phyloP scores from a whole-genome alignment of 2,888 invertebrate species.

The Cryptocephalus moraei region DNA sequence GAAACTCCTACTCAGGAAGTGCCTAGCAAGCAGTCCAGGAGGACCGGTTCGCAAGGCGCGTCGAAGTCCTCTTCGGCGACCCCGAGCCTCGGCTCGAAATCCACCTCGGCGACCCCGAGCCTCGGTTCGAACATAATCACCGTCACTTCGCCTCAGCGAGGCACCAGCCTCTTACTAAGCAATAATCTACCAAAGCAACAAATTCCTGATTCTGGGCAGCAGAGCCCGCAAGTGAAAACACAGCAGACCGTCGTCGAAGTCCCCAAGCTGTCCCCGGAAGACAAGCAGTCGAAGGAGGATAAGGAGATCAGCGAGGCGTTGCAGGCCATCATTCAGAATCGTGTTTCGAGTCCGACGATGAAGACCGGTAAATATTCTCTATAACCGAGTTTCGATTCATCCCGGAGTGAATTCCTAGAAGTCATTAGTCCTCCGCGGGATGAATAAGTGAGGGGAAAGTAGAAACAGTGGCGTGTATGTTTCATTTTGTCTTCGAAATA shows the following conservation, averaged over 20 bases:
- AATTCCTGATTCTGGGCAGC: neutral
- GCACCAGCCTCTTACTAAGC: constrained; percentile 19
- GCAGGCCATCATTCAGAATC: constrained; percentile 31
- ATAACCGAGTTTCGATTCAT: too few species aligned
- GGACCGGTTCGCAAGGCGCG: constrained; percentile 1
- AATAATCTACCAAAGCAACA: constrained; percentile 15
- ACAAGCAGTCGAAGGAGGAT: constrained; percentile 18
- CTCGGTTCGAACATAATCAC: constrained; percentile 12
- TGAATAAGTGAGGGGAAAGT: too few species aligned
- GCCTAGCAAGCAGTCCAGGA: constrained; percentile 3
- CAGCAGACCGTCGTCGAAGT: neutral
- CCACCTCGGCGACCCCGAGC: constrained; percentile 2
- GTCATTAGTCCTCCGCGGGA: too few species aligned
- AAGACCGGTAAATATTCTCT: constrained; percentile 15
- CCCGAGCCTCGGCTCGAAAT: constrained; percentile 6
- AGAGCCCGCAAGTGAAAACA: neutral
- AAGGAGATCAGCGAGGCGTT: constrained; percentile 34
- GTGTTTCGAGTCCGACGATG: constrained; percentile 30
- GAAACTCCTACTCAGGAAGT: constrained; percentile 4
- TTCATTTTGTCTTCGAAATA: too few species aligned
- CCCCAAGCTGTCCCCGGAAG: neutral
- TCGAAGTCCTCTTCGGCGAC: neutral
- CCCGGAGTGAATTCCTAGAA: too few species aligned
- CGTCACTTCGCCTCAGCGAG: constrained; percentile 15
- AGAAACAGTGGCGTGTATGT: too few species aligned